Percentiles rank a stretch among this genome's conserved stretches.
These are phyloP conservation scores for Tragelaphus buxtoni DNA, from an alignment of 2,113 vertebrate genomes.

Conservation along the genomic window DNA sequence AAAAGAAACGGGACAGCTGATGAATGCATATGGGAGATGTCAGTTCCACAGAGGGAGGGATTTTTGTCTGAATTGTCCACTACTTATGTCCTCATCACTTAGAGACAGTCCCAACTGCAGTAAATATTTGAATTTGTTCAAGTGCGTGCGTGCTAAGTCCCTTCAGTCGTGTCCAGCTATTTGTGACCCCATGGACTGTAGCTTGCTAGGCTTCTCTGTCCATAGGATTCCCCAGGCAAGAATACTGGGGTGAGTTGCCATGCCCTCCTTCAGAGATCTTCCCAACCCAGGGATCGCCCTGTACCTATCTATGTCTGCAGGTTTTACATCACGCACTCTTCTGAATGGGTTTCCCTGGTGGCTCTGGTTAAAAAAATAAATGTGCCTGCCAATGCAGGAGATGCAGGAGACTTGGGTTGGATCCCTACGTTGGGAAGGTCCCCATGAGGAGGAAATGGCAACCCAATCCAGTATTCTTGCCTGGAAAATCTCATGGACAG, in stretches of 20 bases:
- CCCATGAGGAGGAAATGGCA: not conserved
- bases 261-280: not conserved
- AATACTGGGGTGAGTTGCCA: not conserved
- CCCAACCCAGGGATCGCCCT: not conserved
- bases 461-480: not conserved
- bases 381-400: not conserved
- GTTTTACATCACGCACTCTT: not conserved
- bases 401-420: not conserved
- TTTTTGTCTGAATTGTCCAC: not conserved
- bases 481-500: not conserved
- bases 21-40: not conserved
- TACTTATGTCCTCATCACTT: too few species aligned
- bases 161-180: not conserved
- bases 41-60: not conserved
- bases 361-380: not conserved
- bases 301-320: not conserved
- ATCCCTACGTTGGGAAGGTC: not conserved
- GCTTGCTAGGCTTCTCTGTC: not conserved
- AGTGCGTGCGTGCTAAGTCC: fast-evolving
- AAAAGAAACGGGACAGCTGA: too few species aligned
- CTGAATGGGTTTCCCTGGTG: not conserved
- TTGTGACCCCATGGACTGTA: not conserved
- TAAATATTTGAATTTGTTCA: not conserved
- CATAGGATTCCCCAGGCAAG: not conserved
- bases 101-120: not conserved